These are phyloP conservation scores for Sphyrna mokarran DNA, from an alignment of 2,113 vertebrate species.

Conservation along the genomic window DNA sequence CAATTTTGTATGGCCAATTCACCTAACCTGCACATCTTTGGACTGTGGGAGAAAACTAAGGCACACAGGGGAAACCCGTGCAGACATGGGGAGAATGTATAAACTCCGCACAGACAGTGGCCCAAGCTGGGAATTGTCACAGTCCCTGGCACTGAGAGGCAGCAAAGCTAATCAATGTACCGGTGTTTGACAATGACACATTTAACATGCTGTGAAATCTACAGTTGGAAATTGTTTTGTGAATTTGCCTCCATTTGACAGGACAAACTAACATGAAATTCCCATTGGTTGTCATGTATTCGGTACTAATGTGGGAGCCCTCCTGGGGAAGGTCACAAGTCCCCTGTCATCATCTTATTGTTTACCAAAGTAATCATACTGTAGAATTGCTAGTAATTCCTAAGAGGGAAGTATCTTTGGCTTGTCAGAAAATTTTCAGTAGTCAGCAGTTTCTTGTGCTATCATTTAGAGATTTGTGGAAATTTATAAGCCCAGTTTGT, in stretches of 20 bases:
- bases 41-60: too few species aligned
- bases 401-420: neutral
- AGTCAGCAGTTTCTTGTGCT: neutral
- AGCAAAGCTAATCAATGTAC: too few species aligned
- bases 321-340: neutral
- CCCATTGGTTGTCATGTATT: neutral
- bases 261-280: neutral
- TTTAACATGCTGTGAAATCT: neutral
- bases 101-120: too few species aligned
- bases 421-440: neutral
- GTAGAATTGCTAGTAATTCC: neutral
- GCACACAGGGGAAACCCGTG: too few species aligned
- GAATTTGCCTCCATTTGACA: neutral
- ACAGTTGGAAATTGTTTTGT: neutral
- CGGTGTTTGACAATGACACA: neutral
- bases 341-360: neutral
- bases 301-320: neutral
- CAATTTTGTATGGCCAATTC: too few species aligned
- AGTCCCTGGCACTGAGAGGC: too few species aligned
- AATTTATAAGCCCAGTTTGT: neutral
- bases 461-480: neutral
- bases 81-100: too few species aligned
- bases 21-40: too few species aligned
- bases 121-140: too few species aligned
- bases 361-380: neutral